Evolutionary conservation across 2,113 vertebrate species (phyloP).

Genomic region (Eretmochelys imbricata): DNA sequence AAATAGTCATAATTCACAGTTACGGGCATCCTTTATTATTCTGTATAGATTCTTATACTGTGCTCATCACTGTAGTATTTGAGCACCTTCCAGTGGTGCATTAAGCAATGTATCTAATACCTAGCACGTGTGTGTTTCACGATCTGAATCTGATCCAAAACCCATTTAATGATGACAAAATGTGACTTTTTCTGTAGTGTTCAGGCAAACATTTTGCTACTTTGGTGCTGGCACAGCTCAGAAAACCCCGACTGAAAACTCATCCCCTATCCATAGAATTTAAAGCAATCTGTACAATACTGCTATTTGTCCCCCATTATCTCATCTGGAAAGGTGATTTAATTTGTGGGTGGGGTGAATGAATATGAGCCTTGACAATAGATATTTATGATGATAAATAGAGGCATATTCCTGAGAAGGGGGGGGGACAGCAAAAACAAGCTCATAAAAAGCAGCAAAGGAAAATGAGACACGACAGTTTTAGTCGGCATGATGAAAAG

Average conservation of each 20-base stretch:
- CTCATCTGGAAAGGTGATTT: not conserved
- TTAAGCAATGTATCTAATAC: not conserved
- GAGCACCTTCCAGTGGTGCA: not conserved
- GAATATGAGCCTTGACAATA: not conserved
- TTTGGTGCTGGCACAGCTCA: not conserved
- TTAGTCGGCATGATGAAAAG: conserved; percentile 4
- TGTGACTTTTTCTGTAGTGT: not conserved
- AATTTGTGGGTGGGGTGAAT: not conserved
- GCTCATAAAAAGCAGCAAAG: not conserved
- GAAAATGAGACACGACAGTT: not conserved
- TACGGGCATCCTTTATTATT: not conserved
- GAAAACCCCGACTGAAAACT: not conserved
- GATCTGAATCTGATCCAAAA: not conserved
- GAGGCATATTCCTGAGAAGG: not conserved
- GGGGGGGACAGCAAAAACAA: not conserved
- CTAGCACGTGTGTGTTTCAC: not conserved
- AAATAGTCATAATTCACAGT: not conserved
- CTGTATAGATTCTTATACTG: too few species aligned
- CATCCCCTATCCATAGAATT: not conserved
- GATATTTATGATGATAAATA: not conserved
- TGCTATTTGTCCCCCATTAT: not conserved
- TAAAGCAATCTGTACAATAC: not conserved
- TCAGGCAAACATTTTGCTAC: not conserved
- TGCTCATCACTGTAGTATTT: too few species aligned
- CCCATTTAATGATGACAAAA: not conserved